Evolutionary conservation across 2,888 invertebrate genomes (phyloP), one percentile per base, ranked within the genome.

Genomic region (Pyrrhosoma nymphula): DNA sequence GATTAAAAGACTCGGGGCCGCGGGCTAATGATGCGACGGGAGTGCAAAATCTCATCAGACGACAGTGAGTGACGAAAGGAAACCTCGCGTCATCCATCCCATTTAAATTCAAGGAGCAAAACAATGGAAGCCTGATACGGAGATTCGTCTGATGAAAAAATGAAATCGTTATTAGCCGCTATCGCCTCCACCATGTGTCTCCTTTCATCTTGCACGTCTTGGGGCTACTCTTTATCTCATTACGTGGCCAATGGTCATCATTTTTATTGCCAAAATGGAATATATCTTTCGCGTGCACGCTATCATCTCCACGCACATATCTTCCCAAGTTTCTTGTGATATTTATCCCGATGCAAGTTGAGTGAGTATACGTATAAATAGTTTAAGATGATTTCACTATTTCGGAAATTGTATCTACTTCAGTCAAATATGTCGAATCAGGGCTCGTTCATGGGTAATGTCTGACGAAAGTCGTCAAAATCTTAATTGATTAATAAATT

Each of bases 1-100:
- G 82, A 82, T 82, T 82, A 82, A 82, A 82, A 82, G 82, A 30
- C 82, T 26, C 82, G 82, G n/a, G 82, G 82, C 82, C 82, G 82
- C 82, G 16, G 16, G 16, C 14, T 35, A 35, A 30, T 82, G 35
- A 82, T 82, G 82, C 82, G 30, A 14, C 30, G 82, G 8, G 82
- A 82, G 82, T 35, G 82, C 30, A 30, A 35, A 82, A 82, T 35
- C 82, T 82, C 82, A 35, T 82, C 82, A 35, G 82, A 82, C n/a
- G n/a, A n/a, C 16, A 60, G 20, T 14, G 35, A 82, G 82, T 82
- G 82, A 82, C 82, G 82, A 82, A 82, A 82, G 16, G 20, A 69
- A 14, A 0, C 14, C 12, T 82, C 26, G 14, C 30, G 82, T 82
- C 82, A 82, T 82, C 82, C 82, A 82, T 35, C 82, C 35, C 35